Base-by-base conservation (phyloP, 2,797 vertebrate genomes). In the Scyliorhinus canicula region DNA sequence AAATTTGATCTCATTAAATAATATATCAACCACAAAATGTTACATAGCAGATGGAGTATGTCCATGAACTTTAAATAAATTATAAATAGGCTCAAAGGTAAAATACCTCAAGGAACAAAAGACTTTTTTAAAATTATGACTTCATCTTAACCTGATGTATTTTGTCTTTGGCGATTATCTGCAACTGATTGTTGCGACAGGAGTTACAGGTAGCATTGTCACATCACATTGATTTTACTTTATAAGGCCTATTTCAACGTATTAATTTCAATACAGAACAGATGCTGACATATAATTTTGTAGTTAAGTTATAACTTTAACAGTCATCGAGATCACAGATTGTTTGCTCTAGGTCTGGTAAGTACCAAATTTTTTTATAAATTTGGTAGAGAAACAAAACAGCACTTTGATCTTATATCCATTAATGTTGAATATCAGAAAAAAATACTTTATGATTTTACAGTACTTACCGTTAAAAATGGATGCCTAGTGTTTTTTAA, bases 401-500 rank as follows among this genome's bases (percentile, higher is more conserved):
- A 71, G 47, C 7, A 50, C 24, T 71, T 71, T 8, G 5, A 71
- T 71, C 93, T 31, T 52, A 93, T 65, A 91, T 26, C 6, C 44
- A 69, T 71, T 71, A n/a, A 50, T 50, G 40, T 28, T 69, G 26
- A 47, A 93, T 40, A 50, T 24, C 60, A 69, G 1, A 88, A 88
- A 50, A 50, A 16, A 71, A 21, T 44, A 31, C 31, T 88, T 47
- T 84, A n/a, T 16, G 14, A 12, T 26, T 40, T 60, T 50, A 95
- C 95, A 95, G 95, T 95, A 98, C 98, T 98, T 97, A 99, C 99
- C 84, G 99, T 99, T 98, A 99, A 97, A 97, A 99, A 99, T 65
- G 99, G 98, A 93, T 99, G 99, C 95, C 98, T 98, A 95, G 99
- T 99, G 96, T 99, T 99, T 97, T 99, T 99, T 95, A 99, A 96